These are phyloP conservation scores for Takifugu bimaculatus DNA, from an alignment of 2,113 vertebrate species.

Conservation along the genomic window DNA sequence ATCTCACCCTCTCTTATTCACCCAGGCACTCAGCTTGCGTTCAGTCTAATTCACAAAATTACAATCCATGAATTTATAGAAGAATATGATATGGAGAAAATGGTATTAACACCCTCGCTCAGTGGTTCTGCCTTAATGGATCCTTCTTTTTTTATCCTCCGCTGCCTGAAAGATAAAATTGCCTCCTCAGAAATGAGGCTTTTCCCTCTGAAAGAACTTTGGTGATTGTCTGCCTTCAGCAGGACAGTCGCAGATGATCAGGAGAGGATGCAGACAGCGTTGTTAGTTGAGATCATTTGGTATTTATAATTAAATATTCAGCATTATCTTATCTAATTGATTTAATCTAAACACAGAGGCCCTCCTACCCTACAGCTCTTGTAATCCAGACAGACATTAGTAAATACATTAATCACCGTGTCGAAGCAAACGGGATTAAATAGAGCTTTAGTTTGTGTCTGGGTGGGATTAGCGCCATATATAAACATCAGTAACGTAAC, in stretches of 20 bases:
- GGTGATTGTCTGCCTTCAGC: too few relatives aligned
- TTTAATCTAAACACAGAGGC: slow-evolving; percentile 4
- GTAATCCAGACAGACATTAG: slow-evolving; percentile 33
- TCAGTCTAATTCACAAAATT: slow-evolving; percentile 33
- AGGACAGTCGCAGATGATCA: too few relatives aligned
- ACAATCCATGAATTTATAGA: slow-evolving; percentile 44
- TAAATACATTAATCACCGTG: slow-evolving; percentile 34
- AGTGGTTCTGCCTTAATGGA: slow-evolving; percentile 1
- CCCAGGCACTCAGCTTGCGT: slow-evolving; percentile 11
- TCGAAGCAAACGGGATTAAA: slow-evolving; percentile 42
- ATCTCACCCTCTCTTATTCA: slow-evolving; percentile 12
- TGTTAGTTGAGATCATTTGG: too few relatives aligned
- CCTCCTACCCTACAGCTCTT: neutral
- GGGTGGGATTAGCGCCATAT: slow-evolving; percentile 36
- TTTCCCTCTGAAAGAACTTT: neutral
- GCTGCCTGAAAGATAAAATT: neutral
- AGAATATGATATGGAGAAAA: slow-evolving; percentile 19
- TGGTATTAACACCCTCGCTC: slow-evolving; percentile 14
- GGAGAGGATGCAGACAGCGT: too few relatives aligned
- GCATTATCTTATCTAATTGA: slow-evolving; percentile 4
- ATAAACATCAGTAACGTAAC: slow-evolving; percentile 21
- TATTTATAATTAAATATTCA: neutral
- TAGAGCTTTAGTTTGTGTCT: slow-evolving; percentile 8
- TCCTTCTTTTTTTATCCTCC: slow-evolving; percentile 5
- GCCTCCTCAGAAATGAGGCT: neutral